A percentile compares a stretch with the other conserved stretches of the same genome.
Evolutionary conservation across 2,113 vertebrate species (phyloP).

Genomic region (Syngnathoides biaculeatus): DNA sequence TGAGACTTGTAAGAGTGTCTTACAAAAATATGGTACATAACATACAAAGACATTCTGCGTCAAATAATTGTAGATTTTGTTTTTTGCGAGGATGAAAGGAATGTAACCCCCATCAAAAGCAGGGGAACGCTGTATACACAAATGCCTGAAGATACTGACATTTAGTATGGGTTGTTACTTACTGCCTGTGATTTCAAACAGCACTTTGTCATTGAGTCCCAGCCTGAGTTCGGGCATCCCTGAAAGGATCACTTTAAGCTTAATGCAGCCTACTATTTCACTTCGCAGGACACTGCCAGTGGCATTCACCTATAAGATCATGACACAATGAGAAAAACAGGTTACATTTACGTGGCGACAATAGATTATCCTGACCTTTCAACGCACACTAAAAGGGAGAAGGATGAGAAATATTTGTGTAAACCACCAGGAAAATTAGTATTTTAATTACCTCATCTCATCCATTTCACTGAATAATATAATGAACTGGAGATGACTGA

Average conservation of each 20-base stretch:
- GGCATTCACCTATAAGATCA: constrained; percentile 76
- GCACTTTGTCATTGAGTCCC: constrained; percentile 88
- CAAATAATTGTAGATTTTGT: too few species aligned
- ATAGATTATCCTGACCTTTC: neutral
- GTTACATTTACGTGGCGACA: neutral
- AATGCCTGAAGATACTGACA: neutral
- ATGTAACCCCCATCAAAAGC: too few species aligned
- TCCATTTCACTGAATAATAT: neutral
- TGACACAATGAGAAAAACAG: neutral
- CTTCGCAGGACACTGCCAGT: constrained; percentile 83
- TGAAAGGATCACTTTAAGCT: constrained; percentile 85
- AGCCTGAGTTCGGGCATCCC: constrained; percentile 90
- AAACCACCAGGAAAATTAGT: neutral
- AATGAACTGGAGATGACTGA: neutral
- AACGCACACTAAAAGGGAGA: neutral
- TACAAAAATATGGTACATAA: too few species aligned
- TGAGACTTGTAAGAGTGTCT: too few species aligned
- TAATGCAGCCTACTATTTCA: constrained; percentile 85
- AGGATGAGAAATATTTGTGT: neutral
- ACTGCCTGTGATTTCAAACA: constrained; percentile 90
- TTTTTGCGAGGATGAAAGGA: too few species aligned
- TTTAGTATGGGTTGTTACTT: constrained; percentile 53
- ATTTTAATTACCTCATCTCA: neutral
- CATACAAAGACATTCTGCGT: too few species aligned
- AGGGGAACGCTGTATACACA: neutral